Evolutionary conservation across 2,888 invertebrate genomes (phyloP), one percentile per base, ranked within the genome.

Genomic region (Polydrusus cervinus): DNA sequence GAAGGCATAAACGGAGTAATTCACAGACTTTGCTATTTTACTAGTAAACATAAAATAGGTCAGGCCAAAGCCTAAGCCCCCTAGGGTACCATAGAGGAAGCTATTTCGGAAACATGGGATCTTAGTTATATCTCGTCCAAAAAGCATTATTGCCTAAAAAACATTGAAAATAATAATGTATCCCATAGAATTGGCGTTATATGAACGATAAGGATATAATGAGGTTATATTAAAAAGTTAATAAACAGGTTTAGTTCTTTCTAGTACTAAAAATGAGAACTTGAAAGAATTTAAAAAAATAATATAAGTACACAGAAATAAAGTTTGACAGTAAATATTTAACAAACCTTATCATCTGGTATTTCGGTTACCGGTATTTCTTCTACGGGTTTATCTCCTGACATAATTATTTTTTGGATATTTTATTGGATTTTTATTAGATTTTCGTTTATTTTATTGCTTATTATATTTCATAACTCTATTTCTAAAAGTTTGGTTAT

Each of bases 21-120:
- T 91, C 38, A 91, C 90, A 0, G 94, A 90, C 10, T 89, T 83
- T 81, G 88, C 86, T 5, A 92, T 87, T 80, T 90, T 90, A 78
- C 95, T 95, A 11, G 95, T 94, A 79, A 92, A 91, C 83, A 95
- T 87, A 86, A 96, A 96, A 75, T 92, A 88, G 6, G 89, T 87
- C 71, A 95, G 82, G 11, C 95, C 95, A 76, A 88, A 85, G 3
- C 89, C 91, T 25, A 95, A 82, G 62, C 95, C 95, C 55, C 93
- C 89, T 65, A 90, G 86, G 66, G 95, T 90, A 10, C 95, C 95
- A 86, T 93, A 93, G 0, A 95, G 84, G 82, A 93, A 93, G 84
- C 94, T 94, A 82, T 91, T 92, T 77, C 94, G 90, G 85, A 95
- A 95, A 86, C 96, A 96, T 0, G 95, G 95, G 75, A 95, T 93